These are phyloP conservation scores for Mimas tiliae DNA, from an alignment of 2,888 invertebrate genomes.

Conservation along the genomic window DNA sequence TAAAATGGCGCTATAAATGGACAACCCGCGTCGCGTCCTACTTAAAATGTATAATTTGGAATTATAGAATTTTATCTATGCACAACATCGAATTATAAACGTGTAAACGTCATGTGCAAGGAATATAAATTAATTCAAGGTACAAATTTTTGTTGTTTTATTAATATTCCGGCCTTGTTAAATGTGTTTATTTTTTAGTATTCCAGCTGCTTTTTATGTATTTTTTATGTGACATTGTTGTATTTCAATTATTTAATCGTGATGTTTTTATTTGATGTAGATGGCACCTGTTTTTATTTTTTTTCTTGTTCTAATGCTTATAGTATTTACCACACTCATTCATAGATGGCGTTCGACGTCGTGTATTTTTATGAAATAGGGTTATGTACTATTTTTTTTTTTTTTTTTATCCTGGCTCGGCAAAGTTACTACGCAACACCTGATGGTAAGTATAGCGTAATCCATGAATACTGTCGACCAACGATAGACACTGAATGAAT, in stretches of 20 bases:
- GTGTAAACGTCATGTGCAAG: conserved; percentile 41
- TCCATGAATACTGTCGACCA: too few relatives aligned
- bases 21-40: conserved; percentile 46
- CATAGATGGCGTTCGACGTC: conserved; percentile 7
- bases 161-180: not conserved
- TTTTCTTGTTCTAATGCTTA: too few relatives aligned
- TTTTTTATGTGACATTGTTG: not conserved
- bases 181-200: not conserved
- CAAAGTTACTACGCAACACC: too few relatives aligned
- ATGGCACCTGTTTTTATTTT: not conserved
- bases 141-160: not conserved
- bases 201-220: conserved; percentile 2
- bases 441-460: too few relatives aligned
- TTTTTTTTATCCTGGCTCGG: too few relatives aligned
- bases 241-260: not conserved
- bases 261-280: not conserved
- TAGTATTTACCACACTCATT: not conserved
- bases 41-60: conserved; percentile 33
- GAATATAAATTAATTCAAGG: conserved; percentile 12
- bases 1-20: conserved; percentile 63
- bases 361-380: not conserved
- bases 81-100: conserved; percentile 39
- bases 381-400: too few relatives aligned
- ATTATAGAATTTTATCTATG: conserved; percentile 41
- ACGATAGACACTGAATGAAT: too few relatives aligned